Evolutionary conservation across 2,113 vertebrate species (phyloP), one percentile per base, ranked within the genome.

Genomic region (Regulus satrapa): DNA sequence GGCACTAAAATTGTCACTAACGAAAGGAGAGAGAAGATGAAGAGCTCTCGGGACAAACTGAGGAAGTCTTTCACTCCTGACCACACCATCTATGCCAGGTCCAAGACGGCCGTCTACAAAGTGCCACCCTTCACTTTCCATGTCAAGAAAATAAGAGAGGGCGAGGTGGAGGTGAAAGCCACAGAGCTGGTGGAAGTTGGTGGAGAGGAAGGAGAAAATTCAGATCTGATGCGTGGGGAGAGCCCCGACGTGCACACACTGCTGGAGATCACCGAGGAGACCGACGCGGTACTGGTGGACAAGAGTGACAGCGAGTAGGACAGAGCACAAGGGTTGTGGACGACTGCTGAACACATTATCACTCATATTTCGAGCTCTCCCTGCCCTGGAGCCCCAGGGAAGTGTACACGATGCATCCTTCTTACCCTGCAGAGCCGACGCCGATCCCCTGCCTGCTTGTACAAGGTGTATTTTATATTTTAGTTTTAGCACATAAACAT

Each of bases 101-200:
- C 99, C 94, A 99, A 99, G 98, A 98, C 98, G 3, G 98, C 98
- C 0, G 99, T 99, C 86, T 99, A 99, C 98, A 99, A 99, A 58
- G 99, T 99, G 84, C 99, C 99, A 2, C 99, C 99, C 14, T 99
- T 99, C 97, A 99, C 99, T 80, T 99, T 99, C 97, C 98, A 99
- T 0, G 99, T 99, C 59, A 99, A 99, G 98, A 99, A 99, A 97
- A 98, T 99, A 96, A 97, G 99, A 59, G 99, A 99, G 68, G 99
- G 99, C 0, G 98, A 98, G 94, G 98, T 98, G 80, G 99, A 99
- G 93, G 98, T 98, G 93, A 98, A 98, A 83, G 98, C 98, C 95
- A 98, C 98, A 1, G 99, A 99, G 97, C 98, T 99, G 98, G 98
- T 98, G 95, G 98, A 99, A 79, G 99, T 98, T 58, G 97, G 97